Percentiles rank a stretch among this genome's conserved stretches.
Evolutionary conservation across 2,113 vertebrate genomes (phyloP).

Genomic region (Hippocampus mohnikei): DNA sequence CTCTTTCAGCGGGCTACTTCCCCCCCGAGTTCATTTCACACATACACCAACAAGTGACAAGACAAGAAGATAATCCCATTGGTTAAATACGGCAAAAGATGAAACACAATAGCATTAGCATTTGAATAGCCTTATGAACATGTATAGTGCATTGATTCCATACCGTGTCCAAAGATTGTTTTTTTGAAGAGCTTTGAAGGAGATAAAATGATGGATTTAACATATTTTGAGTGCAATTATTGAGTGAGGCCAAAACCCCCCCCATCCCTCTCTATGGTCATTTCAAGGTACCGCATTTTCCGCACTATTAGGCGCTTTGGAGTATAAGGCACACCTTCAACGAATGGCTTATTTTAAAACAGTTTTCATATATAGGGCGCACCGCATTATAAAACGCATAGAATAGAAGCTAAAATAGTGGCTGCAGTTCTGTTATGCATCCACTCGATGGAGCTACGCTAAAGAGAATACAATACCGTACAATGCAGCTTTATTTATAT

Average conservation of each 20-base stretch:
- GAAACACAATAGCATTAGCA: neutral
- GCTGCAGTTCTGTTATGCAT: too few relatives aligned
- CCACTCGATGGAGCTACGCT: too few relatives aligned
- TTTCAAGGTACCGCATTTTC: too few relatives aligned
- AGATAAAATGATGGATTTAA: neutral
- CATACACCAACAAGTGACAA: constrained; percentile 7
- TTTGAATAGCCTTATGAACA: neutral
- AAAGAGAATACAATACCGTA: too few relatives aligned
- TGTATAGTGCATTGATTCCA: neutral
- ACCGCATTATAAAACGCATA: too few relatives aligned
- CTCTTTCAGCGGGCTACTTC: constrained; percentile 50
- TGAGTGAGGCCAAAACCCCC: neutral
- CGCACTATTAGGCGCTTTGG: too few relatives aligned
- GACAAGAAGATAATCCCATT: neutral
- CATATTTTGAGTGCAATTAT: too few relatives aligned
- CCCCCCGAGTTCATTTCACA: constrained; percentile 47
- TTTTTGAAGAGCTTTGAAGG: neutral
- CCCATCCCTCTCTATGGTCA: constrained; percentile 21
- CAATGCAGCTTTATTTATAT: too few relatives aligned
- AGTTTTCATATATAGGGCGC: too few relatives aligned
- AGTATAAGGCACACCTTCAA: too few relatives aligned
- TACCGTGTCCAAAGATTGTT: neutral
- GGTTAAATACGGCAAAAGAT: constrained; percentile 11
- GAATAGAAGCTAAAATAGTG: too few relatives aligned
- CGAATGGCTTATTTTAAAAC: too few relatives aligned